Evolutionary conservation across 2,888 invertebrate species (phyloP), one percentile per base, ranked within the genome.

Genomic region (Amblyjoppa proteus): DNA sequence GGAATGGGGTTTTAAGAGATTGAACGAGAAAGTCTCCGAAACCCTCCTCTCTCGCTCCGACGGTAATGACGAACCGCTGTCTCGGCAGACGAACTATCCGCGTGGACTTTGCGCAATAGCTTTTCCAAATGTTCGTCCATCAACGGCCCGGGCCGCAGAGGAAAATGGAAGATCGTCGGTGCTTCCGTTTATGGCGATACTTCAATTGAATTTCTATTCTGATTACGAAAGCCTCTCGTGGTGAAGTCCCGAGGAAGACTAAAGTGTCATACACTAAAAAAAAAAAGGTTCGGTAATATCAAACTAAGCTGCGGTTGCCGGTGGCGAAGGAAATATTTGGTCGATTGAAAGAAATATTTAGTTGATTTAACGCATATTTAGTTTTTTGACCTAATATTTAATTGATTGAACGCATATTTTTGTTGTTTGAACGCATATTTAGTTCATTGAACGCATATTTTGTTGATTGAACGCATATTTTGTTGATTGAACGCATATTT

Each of bases 171-270:
- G 84, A 83, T 87, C 75, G 78, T 25, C 58, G 58, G 73, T 56
- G 61, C 61, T 69, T 70, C 49, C 56, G 41, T 64, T 61, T 34
- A 41, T 28, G n/a, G 70, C 66, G 64, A 76, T 76, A 85, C 41
- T 88, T 88, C 87, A 89, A 90, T 89, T 89, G 88, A 89, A 88
- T 88, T 89, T 88, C 83, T 85, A 88, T 88, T 85, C 78, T 87
- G 85, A 89, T 88, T 87, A 89, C 89, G 86, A 87, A 88, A 88
- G 88, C 84, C 76, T 87, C 88, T 87, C 86, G 68, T 41, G 64
- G 68, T 69, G 78, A 81, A 84, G 71, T 73, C 71, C 45, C 34
- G 20, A 38, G 56, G 6, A 5, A 20, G 38, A 34, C 16, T 13
- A 28, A 53, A 53, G 41, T 20, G 7, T 56, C 41, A 68, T 53